phyloP scores from a whole-genome alignment of 2,797 vertebrate genomes.

The Pygocentrus nattereri region DNA sequence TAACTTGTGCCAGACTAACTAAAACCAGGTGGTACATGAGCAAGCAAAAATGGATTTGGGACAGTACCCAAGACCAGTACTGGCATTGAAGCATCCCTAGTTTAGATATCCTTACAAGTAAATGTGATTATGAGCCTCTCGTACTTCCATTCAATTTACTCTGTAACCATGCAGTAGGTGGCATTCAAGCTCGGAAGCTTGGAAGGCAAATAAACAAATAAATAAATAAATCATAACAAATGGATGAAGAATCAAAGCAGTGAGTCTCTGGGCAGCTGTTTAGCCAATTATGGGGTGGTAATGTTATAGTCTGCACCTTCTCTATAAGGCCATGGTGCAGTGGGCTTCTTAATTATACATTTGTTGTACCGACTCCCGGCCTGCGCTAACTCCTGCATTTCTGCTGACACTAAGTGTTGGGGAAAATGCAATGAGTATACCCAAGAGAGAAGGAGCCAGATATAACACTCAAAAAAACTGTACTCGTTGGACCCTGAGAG shows the following conservation, averaged over 20 bases:
- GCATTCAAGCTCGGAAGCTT: conserved; percentile 27
- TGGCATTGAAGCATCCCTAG: neutral
- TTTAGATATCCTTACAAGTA: neutral
- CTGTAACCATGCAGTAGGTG: conserved; percentile 40
- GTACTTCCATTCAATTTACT: conserved; percentile 51
- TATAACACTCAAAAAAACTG: neutral
- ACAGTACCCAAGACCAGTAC: no score
- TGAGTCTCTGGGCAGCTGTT: conserved; percentile 57
- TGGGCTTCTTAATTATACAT: conserved; percentile 48
- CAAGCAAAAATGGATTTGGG: no score
- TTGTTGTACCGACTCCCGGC: conserved; percentile 44
- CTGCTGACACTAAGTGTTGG: conserved; percentile 39
- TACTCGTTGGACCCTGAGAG: neutral
- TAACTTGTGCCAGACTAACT: no score
- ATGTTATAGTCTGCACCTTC: conserved; percentile 46
- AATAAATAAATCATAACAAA: conserved; percentile 45
- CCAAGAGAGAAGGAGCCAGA: conserved; percentile 5
- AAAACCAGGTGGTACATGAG: no score
- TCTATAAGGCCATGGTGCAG: conserved; percentile 38
- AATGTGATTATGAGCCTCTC: conserved; percentile 38
- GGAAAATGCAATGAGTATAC: conserved; percentile 27
- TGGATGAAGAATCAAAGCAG: conserved; percentile 43
- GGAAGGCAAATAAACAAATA: conserved; percentile 30
- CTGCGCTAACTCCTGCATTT: conserved; percentile 32
- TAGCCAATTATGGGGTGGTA: conserved; percentile 52